Percentiles rank a stretch among this genome's conserved stretches.
phyloP scores from a whole-genome alignment of 2,797 vertebrate genomes.

The Acropternis orthonyx region DNA sequence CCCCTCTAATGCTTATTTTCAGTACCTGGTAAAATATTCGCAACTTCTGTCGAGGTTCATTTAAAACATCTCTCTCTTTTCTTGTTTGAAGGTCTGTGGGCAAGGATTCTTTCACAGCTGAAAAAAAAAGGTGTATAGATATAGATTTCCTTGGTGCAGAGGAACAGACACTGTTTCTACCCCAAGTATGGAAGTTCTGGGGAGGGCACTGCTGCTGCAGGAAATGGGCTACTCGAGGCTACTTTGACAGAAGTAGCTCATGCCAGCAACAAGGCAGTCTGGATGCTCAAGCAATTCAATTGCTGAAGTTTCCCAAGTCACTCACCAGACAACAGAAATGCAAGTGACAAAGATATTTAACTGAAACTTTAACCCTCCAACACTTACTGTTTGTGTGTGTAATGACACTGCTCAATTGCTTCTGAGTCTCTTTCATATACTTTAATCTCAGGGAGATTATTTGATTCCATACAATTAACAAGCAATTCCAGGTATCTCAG shows the following conservation, averaged over 20 bases:
- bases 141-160: background rate
- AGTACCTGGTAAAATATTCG: conserved; percentile 98
- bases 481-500: too few species aligned
- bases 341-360: too few species aligned
- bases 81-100: conserved; percentile 88
- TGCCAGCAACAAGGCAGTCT: too few species aligned
- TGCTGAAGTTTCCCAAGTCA: too few species aligned
- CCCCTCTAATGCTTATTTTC: background rate
- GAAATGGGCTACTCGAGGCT: background rate
- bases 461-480: too few species aligned
- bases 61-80: conserved; percentile 87
- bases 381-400: too few species aligned
- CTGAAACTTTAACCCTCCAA: too few species aligned
- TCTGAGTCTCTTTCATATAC: too few species aligned
- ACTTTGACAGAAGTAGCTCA: background rate
- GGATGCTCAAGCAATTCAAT: too few species aligned
- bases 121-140: conserved; percentile 25
- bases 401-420: too few species aligned
- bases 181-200: background rate
- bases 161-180: background rate
- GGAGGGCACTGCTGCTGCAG: background rate
- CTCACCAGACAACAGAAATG: too few species aligned
- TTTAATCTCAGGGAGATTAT: too few species aligned
- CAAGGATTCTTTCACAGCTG: conserved; percentile 92
- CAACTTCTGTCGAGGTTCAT: conserved; percentile 92